Conservation (phyloP, 2,888 invertebrate genomes). For the Philhelius pedissequus region DNA sequence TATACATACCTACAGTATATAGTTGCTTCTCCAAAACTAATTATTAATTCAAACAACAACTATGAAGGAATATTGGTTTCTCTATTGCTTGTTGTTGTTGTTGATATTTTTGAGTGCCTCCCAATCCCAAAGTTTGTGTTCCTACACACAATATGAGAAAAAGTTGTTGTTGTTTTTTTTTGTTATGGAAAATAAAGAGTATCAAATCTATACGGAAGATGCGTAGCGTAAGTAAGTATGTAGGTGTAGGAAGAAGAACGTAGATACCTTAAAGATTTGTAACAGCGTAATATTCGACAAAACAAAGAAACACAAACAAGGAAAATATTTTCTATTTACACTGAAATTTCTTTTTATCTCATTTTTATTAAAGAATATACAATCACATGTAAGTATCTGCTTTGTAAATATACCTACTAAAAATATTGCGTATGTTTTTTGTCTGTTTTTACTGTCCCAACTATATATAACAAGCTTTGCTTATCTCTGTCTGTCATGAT, state of each 20-base stretch:
- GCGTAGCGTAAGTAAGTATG: too few relatives aligned
- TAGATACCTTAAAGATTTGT: background rate
- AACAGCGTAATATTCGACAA: background rate
- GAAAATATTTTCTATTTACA: background rate
- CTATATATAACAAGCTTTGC: background rate
- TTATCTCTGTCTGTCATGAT: background rate
- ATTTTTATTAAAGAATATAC: too few relatives aligned
- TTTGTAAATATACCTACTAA: too few relatives aligned
- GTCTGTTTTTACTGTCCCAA: background rate
- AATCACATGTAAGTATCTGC: too few relatives aligned
- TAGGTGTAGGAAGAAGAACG: too few relatives aligned
- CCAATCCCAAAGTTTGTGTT: background rate
- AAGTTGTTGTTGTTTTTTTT: background rate
- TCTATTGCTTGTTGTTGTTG: background rate
- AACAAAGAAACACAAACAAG: background rate
- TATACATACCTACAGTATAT: too few relatives aligned
- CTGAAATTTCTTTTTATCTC: too few relatives aligned
- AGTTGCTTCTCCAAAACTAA: constrained; percentile 38
- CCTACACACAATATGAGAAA: background rate
- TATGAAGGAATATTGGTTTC: constrained; percentile 6
- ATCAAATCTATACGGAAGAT: background rate
- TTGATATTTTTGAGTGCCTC: background rate
- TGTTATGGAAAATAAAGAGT: background rate
- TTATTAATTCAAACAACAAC: constrained; percentile 54
- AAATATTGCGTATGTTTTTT: background rate